Evolutionary conservation across 2,888 invertebrate genomes (phyloP), one percentile per base, ranked within the genome.

Genomic region (Tuta absoluta): DNA sequence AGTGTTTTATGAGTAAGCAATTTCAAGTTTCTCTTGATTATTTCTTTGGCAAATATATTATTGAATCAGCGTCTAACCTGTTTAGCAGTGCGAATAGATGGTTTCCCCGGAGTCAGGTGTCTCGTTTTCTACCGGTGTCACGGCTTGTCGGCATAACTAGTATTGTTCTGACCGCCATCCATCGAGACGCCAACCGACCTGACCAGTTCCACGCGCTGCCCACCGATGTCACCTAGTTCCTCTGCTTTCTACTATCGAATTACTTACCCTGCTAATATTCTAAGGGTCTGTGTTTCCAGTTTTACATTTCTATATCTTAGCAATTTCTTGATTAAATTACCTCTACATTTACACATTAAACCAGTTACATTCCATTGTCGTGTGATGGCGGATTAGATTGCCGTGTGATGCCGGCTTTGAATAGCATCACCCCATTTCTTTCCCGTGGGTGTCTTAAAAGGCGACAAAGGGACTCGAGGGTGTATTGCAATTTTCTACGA

Each of bases 161-260:
- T 56, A 56, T 56, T 56, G 56, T 56, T 56, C 58, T 38, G 41
- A 23, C 17, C 58, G 17, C 14, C 74, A 65, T 45, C 65, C 53
- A 57, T 63, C 24, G 51, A 33, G 33, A 1, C 33, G 10, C 33
- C 8, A 33, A 58, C 63, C 66, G 17, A 49, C 41, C 49, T 49
- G 61, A 61, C 61, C 69, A 66, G 72, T 71, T 71, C 71, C 72
- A 70, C 71, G 63, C 68, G 68, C 62, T 65, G 66, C 69, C 67
- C 70, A 71, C 68, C 71, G 63, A 67, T 69, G 72, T 74, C 68
- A 62, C 71, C 65, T 66, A 67, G 70, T 72, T 69, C 69, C 70
- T 69, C 69, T 69, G 71, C 65, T 41, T 65, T 62, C 69, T 51
- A 66, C 71, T 71, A 64, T 69, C 66, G 58, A 63, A 61, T 69